Evolutionary conservation across 2,888 invertebrate species (phyloP).

Genomic region (Hyles lineata): DNA sequence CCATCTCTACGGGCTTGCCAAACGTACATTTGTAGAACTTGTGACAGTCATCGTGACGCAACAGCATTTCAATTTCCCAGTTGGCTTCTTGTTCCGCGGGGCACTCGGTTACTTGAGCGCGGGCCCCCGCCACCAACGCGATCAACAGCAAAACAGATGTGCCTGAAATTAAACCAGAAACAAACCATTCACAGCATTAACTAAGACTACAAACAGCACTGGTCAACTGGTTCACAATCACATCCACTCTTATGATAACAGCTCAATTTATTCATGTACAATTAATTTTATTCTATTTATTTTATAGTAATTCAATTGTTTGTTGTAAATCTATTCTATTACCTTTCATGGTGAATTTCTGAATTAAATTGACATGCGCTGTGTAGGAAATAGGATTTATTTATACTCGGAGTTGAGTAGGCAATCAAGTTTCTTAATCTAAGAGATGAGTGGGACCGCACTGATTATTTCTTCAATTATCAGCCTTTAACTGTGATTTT

Average conservation of each 20-base stretch:
- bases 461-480: constrained; percentile 36
- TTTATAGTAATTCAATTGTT: background rate
- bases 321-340: constrained; percentile 25
- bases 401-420: constrained; percentile 37
- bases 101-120: constrained; percentile 53
- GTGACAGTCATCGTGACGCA: constrained; percentile 84
- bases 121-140: constrained; percentile 46
- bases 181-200: background rate
- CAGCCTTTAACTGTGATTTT: constrained; percentile 38
- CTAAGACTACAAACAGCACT: background rate
- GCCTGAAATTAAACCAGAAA: constrained; percentile 42
- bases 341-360: constrained; percentile 45
- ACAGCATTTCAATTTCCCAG: constrained; percentile 77
- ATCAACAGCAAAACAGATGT: constrained; percentile 32
- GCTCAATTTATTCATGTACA: background rate
- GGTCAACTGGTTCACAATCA: background rate
- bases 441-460: constrained; percentile 39
- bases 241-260: background rate
- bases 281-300: constrained; percentile 6
- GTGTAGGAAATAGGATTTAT: constrained; percentile 28
- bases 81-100: constrained; percentile 62
- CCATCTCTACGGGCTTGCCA: constrained; percentile 84
- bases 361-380: constrained; percentile 33
- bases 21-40: constrained; percentile 88
- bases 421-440: constrained; percentile 36